Percentiles rank a stretch among this genome's conserved stretches.
Evolutionary conservation across 2,888 invertebrate genomes (phyloP).

Genomic region (Ophion obscuratus): DNA sequence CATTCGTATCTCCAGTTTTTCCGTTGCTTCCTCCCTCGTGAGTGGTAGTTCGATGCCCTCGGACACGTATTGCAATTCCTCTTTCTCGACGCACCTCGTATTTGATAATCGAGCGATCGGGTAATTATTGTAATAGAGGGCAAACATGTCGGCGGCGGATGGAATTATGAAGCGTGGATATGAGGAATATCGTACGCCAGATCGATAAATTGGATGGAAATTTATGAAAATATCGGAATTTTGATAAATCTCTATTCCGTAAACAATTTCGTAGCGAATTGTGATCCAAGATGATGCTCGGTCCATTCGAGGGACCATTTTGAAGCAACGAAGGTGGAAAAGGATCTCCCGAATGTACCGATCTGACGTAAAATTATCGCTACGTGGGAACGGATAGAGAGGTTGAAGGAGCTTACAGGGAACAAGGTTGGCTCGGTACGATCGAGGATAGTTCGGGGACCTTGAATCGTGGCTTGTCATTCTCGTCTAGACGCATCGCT

Average conservation of each 20-base stretch:
- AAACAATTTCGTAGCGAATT: not conserved
- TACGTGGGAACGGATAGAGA: not conserved
- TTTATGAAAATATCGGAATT: not conserved
- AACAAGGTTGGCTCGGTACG: conserved; percentile 85
- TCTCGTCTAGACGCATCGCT: conserved; percentile 78
- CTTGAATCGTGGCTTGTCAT: conserved; percentile 78
- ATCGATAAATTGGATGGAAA: not conserved
- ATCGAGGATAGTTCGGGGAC: conserved; percentile 81
- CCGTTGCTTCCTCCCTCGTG: conserved; percentile 80
- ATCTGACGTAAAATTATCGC: not conserved
- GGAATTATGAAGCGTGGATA: not conserved
- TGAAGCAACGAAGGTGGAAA: not conserved
- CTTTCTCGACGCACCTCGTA: conserved; percentile 85
- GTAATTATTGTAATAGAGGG: not conserved
- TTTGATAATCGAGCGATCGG: conserved; percentile 12
- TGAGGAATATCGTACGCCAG: not conserved
- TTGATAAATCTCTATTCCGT: no score
- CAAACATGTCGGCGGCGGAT: not conserved
- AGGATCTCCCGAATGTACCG: not conserved
- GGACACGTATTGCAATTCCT: conserved; percentile 84
- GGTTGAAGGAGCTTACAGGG: conserved; percentile 82
- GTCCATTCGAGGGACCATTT: not conserved
- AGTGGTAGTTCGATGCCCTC: conserved; percentile 83
- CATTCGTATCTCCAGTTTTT: conserved; percentile 79
- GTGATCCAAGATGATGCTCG: not conserved